phyloP scores from a whole-genome alignment of 2,113 vertebrate species.

The Odocoileus hemionus region DNA sequence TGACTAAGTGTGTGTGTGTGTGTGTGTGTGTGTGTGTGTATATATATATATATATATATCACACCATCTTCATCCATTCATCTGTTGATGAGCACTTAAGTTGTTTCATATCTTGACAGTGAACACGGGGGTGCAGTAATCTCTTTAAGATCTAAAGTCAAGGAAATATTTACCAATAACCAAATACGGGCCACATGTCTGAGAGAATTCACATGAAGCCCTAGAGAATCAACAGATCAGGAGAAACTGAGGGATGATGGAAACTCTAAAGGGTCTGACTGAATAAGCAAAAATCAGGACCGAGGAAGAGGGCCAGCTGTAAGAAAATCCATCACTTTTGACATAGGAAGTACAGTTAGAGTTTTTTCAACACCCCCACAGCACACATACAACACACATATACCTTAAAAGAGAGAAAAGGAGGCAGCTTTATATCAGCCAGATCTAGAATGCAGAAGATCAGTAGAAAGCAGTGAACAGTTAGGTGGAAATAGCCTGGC shows the following conservation, averaged over 20 bases:
- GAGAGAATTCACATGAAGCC: neutral
- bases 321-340: neutral
- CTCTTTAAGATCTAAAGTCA: neutral
- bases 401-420: neutral
- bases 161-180: neutral
- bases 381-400: neutral
- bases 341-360: neutral
- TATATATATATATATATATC: neutral
- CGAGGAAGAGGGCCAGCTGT: neutral
- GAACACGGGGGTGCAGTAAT: rapidly evolving
- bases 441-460: neutral
- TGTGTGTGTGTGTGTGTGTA: neutral
- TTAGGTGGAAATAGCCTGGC: neutral
- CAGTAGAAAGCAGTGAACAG: neutral
- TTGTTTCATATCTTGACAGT: neutral
- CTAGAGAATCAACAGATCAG: neutral
- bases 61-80: neutral
- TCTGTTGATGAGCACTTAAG: neutral
- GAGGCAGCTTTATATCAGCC: neutral
- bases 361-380: neutral
- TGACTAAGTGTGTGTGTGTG: neutral
- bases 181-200: neutral
- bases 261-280: neutral
- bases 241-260: neutral
- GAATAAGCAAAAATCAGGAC: neutral